Conservation (phyloP, 2,888 invertebrate species). For the Pandemis cinnamomeana region DNA sequence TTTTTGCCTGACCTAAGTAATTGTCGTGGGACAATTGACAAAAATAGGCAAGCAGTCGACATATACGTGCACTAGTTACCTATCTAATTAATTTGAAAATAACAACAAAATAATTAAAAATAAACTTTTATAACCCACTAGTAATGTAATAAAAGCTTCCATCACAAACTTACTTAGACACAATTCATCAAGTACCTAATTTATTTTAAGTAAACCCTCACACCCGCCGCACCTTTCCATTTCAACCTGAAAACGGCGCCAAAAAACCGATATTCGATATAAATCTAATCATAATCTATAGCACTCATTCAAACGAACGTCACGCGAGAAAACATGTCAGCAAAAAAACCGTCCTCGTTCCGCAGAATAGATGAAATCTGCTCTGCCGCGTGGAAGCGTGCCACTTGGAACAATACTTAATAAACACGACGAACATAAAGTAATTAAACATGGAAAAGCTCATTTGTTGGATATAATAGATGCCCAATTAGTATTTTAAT, state of each 20-base stretch:
- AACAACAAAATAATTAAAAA: no score
- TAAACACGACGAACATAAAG: not conserved
- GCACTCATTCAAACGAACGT: slow-evolving; percentile 14
- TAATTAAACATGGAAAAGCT: not conserved
- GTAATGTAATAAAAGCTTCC: no score
- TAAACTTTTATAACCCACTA: no score
- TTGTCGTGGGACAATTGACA: no score
- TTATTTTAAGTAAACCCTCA: no score
- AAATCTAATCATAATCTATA: not conserved
- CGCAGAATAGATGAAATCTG: slow-evolving; percentile 45
- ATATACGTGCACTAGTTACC: no score
- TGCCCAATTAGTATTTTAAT: not conserved
- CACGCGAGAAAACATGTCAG: slow-evolving; percentile 47
- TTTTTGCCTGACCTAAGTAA: no score
- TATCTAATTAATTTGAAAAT: no score
- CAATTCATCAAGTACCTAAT: no score
- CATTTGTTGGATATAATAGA: not conserved
- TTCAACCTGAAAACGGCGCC: not conserved
- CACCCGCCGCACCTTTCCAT: no score
- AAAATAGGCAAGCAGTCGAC: no score
- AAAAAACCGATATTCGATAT: not conserved
- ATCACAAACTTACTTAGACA: no score
- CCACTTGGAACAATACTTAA: slow-evolving; percentile 42
- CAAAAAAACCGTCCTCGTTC: slow-evolving; percentile 53
- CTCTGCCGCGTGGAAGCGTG: slow-evolving; percentile 43